Conservation (phyloP, 2,888 invertebrate species). For the Odontocolon sp. region DNA sequence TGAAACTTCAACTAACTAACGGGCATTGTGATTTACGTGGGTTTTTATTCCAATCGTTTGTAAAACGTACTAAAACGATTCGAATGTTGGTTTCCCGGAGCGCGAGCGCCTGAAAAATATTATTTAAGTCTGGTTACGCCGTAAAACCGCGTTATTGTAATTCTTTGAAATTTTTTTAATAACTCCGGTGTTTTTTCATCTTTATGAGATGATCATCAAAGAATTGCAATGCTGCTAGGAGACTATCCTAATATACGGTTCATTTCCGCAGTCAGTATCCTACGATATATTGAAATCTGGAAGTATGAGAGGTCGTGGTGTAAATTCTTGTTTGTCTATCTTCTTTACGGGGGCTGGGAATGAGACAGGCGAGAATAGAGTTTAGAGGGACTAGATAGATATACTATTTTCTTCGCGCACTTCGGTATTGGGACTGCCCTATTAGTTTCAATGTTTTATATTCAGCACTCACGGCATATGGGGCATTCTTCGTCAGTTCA, state of each 20-base stretch:
- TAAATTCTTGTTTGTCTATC: constrained; percentile 38
- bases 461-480: neutral
- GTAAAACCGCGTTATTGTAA: neutral
- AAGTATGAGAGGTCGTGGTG: constrained; percentile 11
- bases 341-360: constrained; percentile 15
- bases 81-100: constrained; percentile 1
- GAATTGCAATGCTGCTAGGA: neutral
- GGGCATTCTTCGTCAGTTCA: too few relatives aligned
- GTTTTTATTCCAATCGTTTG: constrained; percentile 11
- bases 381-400: constrained; percentile 1
- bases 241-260: neutral
- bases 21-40: neutral
- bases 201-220: neutral
- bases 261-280: neutral
- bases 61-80: neutral
- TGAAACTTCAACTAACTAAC: neutral
- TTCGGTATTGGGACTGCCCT: neutral
- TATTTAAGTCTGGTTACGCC: neutral
- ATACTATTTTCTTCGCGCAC: neutral
- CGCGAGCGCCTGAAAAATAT: neutral
- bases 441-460: neutral
- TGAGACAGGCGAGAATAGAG: constrained; percentile 14
- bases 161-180: neutral
- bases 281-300: constrained; percentile 27
- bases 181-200: neutral